Evolutionary conservation across 2,797 vertebrate genomes (phyloP), one percentile per base, ranked within the genome.

Genomic region (Thamnophis elegans): DNA sequence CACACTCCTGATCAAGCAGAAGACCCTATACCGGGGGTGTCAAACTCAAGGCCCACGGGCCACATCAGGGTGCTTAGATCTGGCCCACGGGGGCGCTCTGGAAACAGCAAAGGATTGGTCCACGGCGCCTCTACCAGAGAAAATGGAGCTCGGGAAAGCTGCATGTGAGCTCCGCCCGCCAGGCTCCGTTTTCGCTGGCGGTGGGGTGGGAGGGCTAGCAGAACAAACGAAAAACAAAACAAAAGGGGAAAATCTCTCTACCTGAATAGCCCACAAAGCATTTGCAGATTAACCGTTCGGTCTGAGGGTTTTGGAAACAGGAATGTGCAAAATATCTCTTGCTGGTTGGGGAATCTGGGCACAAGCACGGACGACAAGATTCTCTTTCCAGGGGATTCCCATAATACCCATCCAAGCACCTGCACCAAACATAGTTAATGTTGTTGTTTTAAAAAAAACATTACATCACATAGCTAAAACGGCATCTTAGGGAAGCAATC

Each of bases 221-320:
- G 6, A 51, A 51, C 47, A 51, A 51, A 4, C 47, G 5, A 51
- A 51, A 6, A 51, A 51, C 5, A 6, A 51, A 51, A 6, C 47
- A 7, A 7, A 51, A 51, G 47, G 47, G 5, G 47, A 51, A 51
- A 51, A 51, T 51, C 4, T 51, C 47, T 51, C 0, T 96, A 99
- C 98, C 98, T 98, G 97, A 93, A 95, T 98, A 98, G 68, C 98
- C 98, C 22, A 95, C 18, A 18, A 96, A 94, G 96, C 98, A 99
- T 90, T 91, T 96, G 95, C 98, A 99, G 95, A 95, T 95, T 54
- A 97, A 53, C 47, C 96, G 95, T 93, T 95, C 93, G 95, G 97
- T 97, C 91, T 97, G 95, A 88, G 96, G 96, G 92, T 98, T 97
- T n/a, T 97, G 97, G 91, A 96, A 96, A 94, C 99, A 99, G 91